Conservation (phyloP, 2,888 invertebrate species). For the Cerastis rubricosa region DNA sequence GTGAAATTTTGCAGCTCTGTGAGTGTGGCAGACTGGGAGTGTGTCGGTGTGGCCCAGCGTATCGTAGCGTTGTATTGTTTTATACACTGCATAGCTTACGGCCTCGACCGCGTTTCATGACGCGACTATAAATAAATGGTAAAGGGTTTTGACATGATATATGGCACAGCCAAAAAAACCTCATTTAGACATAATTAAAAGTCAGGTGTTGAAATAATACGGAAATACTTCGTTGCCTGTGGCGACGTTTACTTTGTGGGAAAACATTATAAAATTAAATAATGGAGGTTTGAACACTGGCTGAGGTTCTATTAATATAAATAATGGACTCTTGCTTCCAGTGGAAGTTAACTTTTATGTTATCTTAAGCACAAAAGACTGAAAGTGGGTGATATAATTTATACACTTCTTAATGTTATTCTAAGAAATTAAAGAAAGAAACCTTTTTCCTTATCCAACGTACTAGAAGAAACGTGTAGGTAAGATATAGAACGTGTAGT, state of each 20-base stretch:
- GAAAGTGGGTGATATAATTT: constrained; percentile 38
- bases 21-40: constrained; percentile 9
- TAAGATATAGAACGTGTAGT: constrained; percentile 47
- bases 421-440: constrained; percentile 33
- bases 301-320: constrained; percentile 36
- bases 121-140: constrained; percentile 69
- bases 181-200: constrained; percentile 60
- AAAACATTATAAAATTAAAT: constrained; percentile 34
- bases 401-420: constrained; percentile 43
- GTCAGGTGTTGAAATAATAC: constrained; percentile 51
- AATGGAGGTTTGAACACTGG: constrained; percentile 22
- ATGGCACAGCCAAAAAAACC: constrained; percentile 55
- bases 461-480: constrained; percentile 43
- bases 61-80: constrained; percentile 71
- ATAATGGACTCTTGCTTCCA: constrained; percentile 47
- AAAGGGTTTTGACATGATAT: constrained; percentile 67
- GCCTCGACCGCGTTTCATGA: constrained; percentile 75
- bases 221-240: constrained; percentile 37
- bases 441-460: constrained; percentile 37
- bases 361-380: constrained; percentile 53
- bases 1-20: constrained; percentile 44
- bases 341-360: constrained; percentile 40
- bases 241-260: constrained; percentile 19
- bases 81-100: constrained; percentile 69
- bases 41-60: constrained; percentile 28